These are phyloP conservation scores for Podocnemis expansa DNA, from an alignment of 2,113 vertebrate genomes.

Conservation along the genomic window DNA sequence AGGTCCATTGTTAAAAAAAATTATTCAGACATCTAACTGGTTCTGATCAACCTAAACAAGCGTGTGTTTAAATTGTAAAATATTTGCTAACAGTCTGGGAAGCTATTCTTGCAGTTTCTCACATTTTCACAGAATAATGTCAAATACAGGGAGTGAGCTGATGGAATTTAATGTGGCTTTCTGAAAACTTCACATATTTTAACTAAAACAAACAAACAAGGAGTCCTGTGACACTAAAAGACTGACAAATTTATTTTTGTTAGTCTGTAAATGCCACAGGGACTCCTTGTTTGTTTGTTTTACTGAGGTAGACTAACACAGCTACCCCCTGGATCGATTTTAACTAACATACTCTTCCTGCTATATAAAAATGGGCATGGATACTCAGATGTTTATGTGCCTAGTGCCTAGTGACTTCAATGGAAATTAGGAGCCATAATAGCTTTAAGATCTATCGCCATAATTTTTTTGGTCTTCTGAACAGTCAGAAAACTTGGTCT, in stretches of 20 bases:
- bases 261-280: no score
- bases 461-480: background rate
- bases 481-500: background rate
- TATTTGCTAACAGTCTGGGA: rapidly evolving
- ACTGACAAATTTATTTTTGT: no score
- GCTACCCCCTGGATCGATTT: no score
- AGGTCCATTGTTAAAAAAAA: background rate
- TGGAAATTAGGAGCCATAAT: background rate
- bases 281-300: no score
- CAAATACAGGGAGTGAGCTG: background rate
- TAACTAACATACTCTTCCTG: background rate
- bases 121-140: rapidly evolving
- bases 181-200: background rate
- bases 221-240: no score
- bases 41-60: rapidly evolving
- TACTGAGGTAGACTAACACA: no score
- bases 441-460: background rate
- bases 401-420: background rate
- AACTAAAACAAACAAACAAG: background rate
- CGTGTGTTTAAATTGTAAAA: rapidly evolving
- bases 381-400: background rate
- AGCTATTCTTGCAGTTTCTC: rapidly evolving
- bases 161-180: background rate
- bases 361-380: rapidly evolving
- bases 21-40: rapidly evolving